phyloP scores from a whole-genome alignment of 2,888 invertebrate species.

The Trichopoda pennipes region DNA sequence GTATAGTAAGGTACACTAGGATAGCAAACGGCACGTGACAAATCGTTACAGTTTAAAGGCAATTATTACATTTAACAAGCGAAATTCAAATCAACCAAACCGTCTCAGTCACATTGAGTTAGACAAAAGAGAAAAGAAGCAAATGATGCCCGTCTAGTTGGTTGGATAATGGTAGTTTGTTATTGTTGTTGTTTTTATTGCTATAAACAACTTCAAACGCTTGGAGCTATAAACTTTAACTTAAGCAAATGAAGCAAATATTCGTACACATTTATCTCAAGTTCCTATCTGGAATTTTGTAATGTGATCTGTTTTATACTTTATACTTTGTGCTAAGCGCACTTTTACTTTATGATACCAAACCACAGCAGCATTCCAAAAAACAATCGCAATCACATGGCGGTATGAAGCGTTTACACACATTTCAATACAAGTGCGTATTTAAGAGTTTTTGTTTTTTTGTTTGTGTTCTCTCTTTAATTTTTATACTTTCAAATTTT shows the following conservation, averaged over 20 bases:
- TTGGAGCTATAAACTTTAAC: constrained; percentile 47
- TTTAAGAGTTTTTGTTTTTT: neutral
- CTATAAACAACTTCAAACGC: constrained; percentile 45
- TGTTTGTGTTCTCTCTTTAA: neutral
- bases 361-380: constrained; percentile 16
- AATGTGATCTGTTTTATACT: constrained; percentile 59
- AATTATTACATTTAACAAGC: constrained; percentile 68
- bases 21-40: constrained; percentile 69
- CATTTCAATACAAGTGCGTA: constrained; percentile 30
- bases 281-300: constrained; percentile 56
- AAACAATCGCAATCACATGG: neutral
- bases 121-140: constrained; percentile 21
- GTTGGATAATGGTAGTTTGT: constrained; percentile 4
- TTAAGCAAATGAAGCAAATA: constrained; percentile 28
- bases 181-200: constrained; percentile 9
- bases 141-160: constrained; percentile 19
- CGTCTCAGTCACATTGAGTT: constrained; percentile 1
- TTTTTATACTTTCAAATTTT: constrained; percentile 2
- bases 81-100: constrained; percentile 29
- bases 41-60: constrained; percentile 70
- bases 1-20: no score
- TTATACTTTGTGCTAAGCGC: neutral
- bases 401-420: neutral
- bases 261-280: constrained; percentile 14
- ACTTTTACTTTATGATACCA: constrained; percentile 50